Evolutionary conservation across 2,888 invertebrate genomes (phyloP), one percentile per base, ranked within the genome.

Genomic region (Metalampra italica): DNA sequence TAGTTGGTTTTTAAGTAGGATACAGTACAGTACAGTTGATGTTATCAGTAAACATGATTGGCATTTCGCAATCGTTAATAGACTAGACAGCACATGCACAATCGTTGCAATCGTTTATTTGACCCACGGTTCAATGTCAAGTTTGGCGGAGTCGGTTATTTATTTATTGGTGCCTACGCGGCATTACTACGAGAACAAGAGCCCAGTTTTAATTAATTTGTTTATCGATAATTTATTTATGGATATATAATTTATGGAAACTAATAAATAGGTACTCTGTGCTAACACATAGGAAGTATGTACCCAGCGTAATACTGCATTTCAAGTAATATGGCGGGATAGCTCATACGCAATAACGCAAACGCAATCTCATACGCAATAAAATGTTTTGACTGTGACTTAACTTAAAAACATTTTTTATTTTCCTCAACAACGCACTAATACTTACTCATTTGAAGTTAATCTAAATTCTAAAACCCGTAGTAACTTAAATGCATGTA

Each of bases 41-140:
- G 13, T 15, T 39, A 39, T 39, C 39, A 39, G 14, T 39, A 14
- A 11, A 13, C 13, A 39, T 51, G 47, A 46, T 53, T 53, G 54
- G 38, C 43, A 51, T 56, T 54, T 57, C 47, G 55, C 54, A 59
- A 58, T 22, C 45, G 44, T 52, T 51, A 50, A 56, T 56, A 53
- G 46, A 47, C 41, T 56, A 53, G 46, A 47, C 41, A 46, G 14
- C 45, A 48, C 50, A 54, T 54, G 48, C 44, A 52, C 37, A 46
- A 50, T 47, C 9, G 32, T 51, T 51, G 53, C 53, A 52, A 53
- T 50, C 51, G 43, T 52, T 48, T 53, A 58, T 52, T 47, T 55
- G 59, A 64, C 59, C 62, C 47, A 39, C 32, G 43, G 65, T 58
- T 68, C 71, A 75, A 64, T 68, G 71, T 64, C 68, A 70, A 63